Conservation (phyloP, 2,113 vertebrate species). For the Eulemur rufifrons region DNA sequence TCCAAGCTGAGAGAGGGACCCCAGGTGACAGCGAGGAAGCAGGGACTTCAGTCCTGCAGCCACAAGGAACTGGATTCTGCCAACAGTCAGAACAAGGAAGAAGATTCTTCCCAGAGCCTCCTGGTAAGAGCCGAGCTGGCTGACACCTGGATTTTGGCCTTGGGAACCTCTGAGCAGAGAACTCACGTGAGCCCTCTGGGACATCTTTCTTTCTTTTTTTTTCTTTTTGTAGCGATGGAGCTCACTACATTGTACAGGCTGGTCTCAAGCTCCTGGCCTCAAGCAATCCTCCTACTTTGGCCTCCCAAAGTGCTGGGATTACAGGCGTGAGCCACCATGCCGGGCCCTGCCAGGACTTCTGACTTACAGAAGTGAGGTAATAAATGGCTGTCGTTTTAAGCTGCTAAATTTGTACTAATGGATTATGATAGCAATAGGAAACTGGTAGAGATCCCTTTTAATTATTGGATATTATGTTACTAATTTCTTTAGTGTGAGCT, state of each 20-base stretch:
- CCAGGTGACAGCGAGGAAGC: not conserved
- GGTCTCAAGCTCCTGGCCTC: no score
- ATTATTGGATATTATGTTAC: not conserved
- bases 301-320: no score
- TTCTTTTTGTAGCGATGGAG: no score
- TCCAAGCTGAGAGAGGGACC: not conserved
- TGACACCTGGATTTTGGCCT: not conserved
- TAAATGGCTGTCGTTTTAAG: not conserved
- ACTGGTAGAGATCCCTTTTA: not conserved
- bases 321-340: no score
- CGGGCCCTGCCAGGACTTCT: not conserved
- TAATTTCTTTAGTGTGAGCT: not conserved
- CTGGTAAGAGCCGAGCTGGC: not conserved
- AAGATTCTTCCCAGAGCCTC: not conserved
- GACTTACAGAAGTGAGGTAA: not conserved
- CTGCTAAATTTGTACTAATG: not conserved
- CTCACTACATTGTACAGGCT: no score
- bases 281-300: no score
- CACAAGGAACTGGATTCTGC: not conserved
- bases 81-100: not conserved
- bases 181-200: no score
- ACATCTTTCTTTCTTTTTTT: no score
- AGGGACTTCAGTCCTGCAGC: not conserved
- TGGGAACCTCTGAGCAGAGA: not conserved
- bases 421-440: not conserved